Evolutionary conservation across 2,797 vertebrate species (phyloP).

Genomic region (Brachyalestes nurse): DNA sequence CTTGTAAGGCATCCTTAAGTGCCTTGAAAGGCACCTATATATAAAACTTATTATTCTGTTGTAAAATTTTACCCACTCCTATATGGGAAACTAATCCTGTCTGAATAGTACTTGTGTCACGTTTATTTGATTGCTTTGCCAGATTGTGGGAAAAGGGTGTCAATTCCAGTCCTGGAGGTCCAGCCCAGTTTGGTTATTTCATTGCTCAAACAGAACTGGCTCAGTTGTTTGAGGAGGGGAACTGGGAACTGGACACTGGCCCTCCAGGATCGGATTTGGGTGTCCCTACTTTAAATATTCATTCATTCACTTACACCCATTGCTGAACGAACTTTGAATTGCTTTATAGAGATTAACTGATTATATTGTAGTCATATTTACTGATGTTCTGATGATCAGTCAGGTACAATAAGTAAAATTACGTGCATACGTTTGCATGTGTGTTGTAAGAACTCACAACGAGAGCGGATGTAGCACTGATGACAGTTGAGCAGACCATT

Average conservation of each 20-base stretch:
- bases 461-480: slow-evolving; percentile 94
- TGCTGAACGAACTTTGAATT: not conserved
- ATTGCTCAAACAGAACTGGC: too few species aligned
- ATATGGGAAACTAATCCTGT: too few species aligned
- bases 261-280: too few species aligned
- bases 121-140: not conserved
- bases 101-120: not conserved
- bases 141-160: not conserved
- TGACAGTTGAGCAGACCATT: slow-evolving; percentile 97
- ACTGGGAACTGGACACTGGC: too few species aligned
- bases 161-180: too few species aligned
- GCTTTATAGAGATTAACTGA: too few species aligned
- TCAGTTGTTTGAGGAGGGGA: too few species aligned
- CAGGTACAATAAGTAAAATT: not conserved
- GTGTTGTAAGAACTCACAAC: slow-evolving; percentile 83
- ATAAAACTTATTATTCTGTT: too few species aligned
- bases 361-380: not conserved
- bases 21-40: too few species aligned
- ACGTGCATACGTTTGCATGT: slow-evolving; percentile 5
- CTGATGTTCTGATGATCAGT: not conserved
- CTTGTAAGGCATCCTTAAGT: too few species aligned
- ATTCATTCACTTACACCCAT: not conserved
- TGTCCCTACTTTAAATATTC: not conserved
- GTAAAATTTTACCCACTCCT: too few species aligned
- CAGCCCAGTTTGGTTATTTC: too few species aligned